Percentiles rank a stretch among this genome's conserved stretches.
Conservation (phyloP, 2,113 vertebrate genomes). For the Marmota monax region DNA sequence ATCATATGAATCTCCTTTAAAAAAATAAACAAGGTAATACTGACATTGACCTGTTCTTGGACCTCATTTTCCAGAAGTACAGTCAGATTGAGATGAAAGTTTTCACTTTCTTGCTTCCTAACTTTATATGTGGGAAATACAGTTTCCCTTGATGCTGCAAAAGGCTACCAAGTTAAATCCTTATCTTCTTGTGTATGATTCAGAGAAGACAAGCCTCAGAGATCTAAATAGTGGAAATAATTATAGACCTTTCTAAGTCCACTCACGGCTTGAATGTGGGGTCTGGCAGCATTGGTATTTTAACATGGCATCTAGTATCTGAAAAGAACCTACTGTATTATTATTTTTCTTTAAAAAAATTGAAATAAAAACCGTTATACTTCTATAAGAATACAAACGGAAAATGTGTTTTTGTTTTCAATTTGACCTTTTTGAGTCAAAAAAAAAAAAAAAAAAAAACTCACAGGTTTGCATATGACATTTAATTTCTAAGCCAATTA, state of each 20-base stretch:
- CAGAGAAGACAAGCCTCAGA: neutral
- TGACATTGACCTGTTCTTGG: slow-evolving; percentile 39
- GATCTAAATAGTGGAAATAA: slow-evolving; percentile 61
- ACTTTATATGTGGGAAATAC: neutral
- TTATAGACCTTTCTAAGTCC: neutral
- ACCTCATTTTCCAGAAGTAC: slow-evolving; percentile 56
- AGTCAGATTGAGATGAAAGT: slow-evolving; percentile 7
- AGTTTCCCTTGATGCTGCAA: neutral
- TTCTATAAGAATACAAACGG: neutral
- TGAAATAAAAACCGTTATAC: neutral
- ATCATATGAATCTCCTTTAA: neutral
- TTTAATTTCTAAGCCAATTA: neutral
- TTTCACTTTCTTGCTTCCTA: slow-evolving; percentile 51
- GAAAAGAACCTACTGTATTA: neutral
- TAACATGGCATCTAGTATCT: neutral
- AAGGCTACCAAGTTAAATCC: neutral
- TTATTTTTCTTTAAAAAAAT: slow-evolving; percentile 62
- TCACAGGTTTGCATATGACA: neutral
- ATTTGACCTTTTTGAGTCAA: neutral
- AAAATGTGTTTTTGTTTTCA: slow-evolving; percentile 11
- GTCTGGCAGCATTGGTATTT: neutral
- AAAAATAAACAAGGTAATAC: neutral
- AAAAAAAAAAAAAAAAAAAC: neutral
- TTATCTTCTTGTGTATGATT: neutral
- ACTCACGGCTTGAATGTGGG: neutral